Base-by-base conservation (phyloP, 2,888 invertebrate species). In the Ceramica pisi region DNA sequence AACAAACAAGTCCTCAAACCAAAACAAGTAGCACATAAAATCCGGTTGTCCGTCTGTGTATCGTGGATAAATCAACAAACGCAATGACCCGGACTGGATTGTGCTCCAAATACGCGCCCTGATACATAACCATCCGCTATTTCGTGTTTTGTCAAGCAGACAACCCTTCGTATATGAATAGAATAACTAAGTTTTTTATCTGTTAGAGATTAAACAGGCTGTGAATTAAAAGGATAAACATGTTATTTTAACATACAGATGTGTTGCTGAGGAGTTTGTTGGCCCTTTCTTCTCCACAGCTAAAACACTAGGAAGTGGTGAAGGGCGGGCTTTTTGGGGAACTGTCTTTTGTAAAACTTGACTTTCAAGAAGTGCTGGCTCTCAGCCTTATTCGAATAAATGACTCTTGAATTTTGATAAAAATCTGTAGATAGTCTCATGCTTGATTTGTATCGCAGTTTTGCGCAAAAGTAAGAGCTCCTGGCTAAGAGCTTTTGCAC, bases 41-140 rank as follows among this genome's bases (percentile, higher is more conserved):
- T 63, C 67, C 72, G 21, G 19, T 67, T 73, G 80, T 79, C 85
- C 78, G 67, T 83, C 83, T 78, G 76, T 74, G 57, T 60, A 71
- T 55, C 23, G 64, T 26, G 75, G 75, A 84, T 78, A 81, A 83
- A 83, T 77, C 81, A 78, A 75, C 79, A 76, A 62, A 78, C 57
- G 55, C 80, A 75, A 61, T 78, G 74, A 79, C 62, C 67, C 74
- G 78, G n/a, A 70, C 57, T 59, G 70, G 68, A 81, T 78, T 79
- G 83, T 74, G 81, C 67, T 81, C 77, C 74, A 70, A 74, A 75
- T 75, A 74, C 83, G 60, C 66, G 65, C 78, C 77, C 82, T 72
- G 71, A 68, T 79, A 77, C 82, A 79, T 81, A 81, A 71, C 23
- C 82, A 59, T 57, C 26, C 19, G 19, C 64, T 80, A 51, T 63